Evolutionary conservation across 37 sponge, comb jelly and placozoan species (phyloP).

Genomic region (Oscarella lobularis): DNA sequence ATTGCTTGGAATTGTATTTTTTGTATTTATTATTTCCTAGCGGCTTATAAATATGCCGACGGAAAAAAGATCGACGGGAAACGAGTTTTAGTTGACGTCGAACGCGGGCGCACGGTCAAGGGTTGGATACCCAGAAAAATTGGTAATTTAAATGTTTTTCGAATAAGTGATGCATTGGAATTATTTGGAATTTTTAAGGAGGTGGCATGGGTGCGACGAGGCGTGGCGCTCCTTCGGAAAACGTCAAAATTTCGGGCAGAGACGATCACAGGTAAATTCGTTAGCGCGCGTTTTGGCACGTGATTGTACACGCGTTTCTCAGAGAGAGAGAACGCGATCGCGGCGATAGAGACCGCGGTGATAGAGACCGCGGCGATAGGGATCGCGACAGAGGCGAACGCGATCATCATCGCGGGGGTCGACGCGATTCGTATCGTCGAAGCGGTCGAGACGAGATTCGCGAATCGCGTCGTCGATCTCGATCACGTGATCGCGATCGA

Average conservation of each 20-base stretch:
- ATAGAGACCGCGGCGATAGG: conserved; percentile 17
- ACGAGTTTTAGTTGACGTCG: conserved; percentile 91
- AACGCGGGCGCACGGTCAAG: conserved; percentile 86
- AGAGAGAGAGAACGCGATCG: conserved; percentile 11
- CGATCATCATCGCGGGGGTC: conserved; percentile 13
- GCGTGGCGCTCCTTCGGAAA: conserved; percentile 65
- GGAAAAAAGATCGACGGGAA: conserved; percentile 93
- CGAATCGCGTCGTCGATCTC: background rate
- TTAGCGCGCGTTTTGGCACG: no score
- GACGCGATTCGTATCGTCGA: background rate
- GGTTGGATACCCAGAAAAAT: conserved; percentile 88
- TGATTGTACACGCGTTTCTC: no score
- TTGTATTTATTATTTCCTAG: no score
- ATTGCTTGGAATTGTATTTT: no score
- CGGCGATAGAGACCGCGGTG: background rate
- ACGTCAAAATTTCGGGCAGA: conserved; percentile 88
- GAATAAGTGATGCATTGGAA: background rate
- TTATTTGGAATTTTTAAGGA: conserved; percentile 19
- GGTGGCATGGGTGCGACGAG: conserved; percentile 93
- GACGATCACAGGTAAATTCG: conserved; percentile 74
- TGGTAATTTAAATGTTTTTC: conserved; percentile 25
- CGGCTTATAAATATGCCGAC: conserved; percentile 94
- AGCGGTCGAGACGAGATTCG: background rate
- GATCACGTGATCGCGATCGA: background rate
- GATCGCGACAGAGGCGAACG: conserved; percentile 19